A percentile compares a stretch with the other conserved stretches of the same genome.
Conservation (phyloP, 2,888 invertebrate genomes). For the Microplitis manilae region DNA sequence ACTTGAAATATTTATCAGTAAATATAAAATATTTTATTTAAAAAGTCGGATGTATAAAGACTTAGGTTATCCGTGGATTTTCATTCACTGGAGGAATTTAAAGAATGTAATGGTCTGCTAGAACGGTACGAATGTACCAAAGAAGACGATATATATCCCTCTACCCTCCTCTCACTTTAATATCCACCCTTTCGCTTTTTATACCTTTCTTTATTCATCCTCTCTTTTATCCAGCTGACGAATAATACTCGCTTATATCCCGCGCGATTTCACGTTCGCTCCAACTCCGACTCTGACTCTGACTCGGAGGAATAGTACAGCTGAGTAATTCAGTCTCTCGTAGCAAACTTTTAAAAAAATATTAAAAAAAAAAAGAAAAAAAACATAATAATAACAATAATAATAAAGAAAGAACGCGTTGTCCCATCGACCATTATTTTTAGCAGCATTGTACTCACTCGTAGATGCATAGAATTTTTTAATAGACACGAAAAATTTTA, state of each 20-base stretch:
- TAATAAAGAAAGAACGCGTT: neutral
- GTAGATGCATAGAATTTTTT: constrained; percentile 50
- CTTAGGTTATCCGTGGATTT: neutral
- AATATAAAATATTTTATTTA: neutral
- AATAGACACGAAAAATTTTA: constrained; percentile 47
- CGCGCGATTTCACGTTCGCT: neutral
- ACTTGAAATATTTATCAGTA: neutral
- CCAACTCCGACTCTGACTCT: neutral
- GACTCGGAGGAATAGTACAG: neutral
- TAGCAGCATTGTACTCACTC: constrained; percentile 46
- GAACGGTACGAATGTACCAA: neutral
- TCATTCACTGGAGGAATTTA: neutral
- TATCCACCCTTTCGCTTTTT: neutral
- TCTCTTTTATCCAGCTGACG: neutral
- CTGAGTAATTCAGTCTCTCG: neutral
- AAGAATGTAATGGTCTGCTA: neutral
- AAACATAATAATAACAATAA: neutral
- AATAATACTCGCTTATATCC: neutral
- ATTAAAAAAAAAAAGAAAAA: neutral
- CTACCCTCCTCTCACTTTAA: neutral
- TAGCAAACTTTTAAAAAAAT: neutral
- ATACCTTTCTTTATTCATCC: neutral
- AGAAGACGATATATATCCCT: neutral
- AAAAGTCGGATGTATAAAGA: neutral
- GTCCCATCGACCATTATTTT: constrained; percentile 48